Conservation (phyloP, 2,113 vertebrate species). For the Empidonax alnorum region DNA sequence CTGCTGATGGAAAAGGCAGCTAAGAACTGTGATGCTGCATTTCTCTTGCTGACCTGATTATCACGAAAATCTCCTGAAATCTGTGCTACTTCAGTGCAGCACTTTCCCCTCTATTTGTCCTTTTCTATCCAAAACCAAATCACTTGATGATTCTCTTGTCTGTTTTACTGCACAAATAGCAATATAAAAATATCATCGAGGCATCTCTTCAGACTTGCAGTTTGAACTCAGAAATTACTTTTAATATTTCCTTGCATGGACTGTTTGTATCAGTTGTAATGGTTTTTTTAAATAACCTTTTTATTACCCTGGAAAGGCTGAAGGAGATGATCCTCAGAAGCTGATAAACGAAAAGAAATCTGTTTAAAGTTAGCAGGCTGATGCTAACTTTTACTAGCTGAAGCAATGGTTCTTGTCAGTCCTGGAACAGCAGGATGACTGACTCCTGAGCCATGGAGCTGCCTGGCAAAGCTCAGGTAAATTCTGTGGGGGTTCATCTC, state of each 20-base stretch:
- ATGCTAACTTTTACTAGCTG: neutral
- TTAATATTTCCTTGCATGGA: neutral
- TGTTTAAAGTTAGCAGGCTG: neutral
- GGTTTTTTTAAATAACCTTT: slow-evolving; percentile 12
- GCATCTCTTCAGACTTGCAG: neutral
- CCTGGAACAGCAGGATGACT: neutral
- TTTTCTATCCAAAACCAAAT: neutral
- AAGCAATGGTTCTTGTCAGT: neutral
- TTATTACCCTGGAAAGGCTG: slow-evolving; percentile 10
- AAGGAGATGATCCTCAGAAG: slow-evolving; percentile 15
- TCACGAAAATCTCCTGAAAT: neutral
- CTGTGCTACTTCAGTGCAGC: neutral
- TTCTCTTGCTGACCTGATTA: neutral
- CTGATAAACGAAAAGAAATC: slow-evolving; percentile 2
- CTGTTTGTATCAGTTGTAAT: neutral
- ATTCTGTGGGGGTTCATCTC: neutral
- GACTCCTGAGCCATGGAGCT: neutral
- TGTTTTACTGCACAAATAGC: neutral
- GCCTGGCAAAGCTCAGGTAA: neutral
- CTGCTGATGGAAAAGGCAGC: neutral
- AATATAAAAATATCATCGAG: neutral
- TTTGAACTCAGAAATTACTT: neutral
- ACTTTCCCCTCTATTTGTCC: neutral
- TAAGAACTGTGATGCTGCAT: neutral
- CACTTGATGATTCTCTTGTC: neutral